Percentiles rank a stretch among this genome's conserved stretches.
phyloP scores from a whole-genome alignment of 1,140 invertebrate genomes.

The Whitmania pigra region DNA sequence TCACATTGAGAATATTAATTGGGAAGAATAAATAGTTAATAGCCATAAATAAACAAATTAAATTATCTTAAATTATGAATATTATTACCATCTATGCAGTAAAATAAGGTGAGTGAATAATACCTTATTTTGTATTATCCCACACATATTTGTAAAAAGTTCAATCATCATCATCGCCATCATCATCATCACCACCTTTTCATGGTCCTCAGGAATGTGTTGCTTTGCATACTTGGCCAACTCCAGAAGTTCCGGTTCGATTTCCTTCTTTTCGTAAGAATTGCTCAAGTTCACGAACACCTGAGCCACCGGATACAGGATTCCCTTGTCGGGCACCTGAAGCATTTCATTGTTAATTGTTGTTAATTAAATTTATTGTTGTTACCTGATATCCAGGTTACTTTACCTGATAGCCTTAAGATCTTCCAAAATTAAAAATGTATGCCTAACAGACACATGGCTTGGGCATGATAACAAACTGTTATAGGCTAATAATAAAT shows the following conservation, averaged over 20 bases:
- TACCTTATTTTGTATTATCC: too few relatives aligned
- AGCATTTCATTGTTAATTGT: background rate
- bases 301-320: constrained; percentile 80
- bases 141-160: background rate
- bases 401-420: too few relatives aligned
- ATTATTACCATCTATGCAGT: too few relatives aligned
- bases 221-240: constrained; percentile 98
- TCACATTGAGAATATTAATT: too few relatives aligned
- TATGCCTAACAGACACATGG: too few relatives aligned
- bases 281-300: constrained; percentile 93
- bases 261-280: constrained; percentile 93
- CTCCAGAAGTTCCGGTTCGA: constrained; percentile 90
- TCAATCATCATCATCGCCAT: background rate
- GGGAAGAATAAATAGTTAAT: too few relatives aligned
- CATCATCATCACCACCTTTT: constrained; percentile 31
- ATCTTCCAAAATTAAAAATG: background rate
- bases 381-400: background rate
- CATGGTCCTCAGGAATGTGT: constrained; percentile 90
- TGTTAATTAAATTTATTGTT: too few relatives aligned
- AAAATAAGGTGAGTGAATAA: too few relatives aligned
- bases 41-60: too few relatives aligned
- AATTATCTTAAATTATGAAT: background rate
- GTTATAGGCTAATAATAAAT: background rate
- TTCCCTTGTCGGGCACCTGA: constrained; percentile 57
- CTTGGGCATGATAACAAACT: too few relatives aligned